Evolutionary conservation across 2,888 invertebrate genomes (phyloP).

Genomic region (Erannis defoliaria): DNA sequence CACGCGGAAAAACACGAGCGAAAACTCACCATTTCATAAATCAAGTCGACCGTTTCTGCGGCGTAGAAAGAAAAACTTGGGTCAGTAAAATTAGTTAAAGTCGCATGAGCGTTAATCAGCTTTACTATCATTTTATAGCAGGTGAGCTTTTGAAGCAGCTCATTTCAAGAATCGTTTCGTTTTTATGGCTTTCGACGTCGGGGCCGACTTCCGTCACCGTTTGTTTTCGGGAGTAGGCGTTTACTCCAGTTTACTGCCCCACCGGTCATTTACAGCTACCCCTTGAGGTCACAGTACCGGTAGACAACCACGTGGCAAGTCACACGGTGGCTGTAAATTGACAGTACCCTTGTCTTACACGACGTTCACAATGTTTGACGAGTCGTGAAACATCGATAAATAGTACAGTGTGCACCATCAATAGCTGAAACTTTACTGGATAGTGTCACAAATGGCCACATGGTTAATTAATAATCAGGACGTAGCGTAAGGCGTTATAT

Average conservation of each 20-base stretch:
- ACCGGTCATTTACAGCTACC: conserved; percentile 24
- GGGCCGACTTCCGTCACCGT: conserved; percentile 38
- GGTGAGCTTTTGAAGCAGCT: conserved; percentile 37
- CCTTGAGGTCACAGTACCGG: conserved; percentile 9
- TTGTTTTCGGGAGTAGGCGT: conserved; percentile 15
- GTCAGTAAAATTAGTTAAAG: conserved; percentile 34
- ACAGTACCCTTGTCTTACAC: conserved; percentile 9
- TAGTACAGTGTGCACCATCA: neutral
- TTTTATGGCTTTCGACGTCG: conserved; percentile 39
- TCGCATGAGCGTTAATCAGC: conserved; percentile 42
- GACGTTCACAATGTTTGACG: conserved; percentile 8
- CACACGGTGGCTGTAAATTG: conserved; percentile 2
- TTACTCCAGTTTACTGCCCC: conserved; percentile 24
- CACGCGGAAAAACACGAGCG: conserved; percentile 12
- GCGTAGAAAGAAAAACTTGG: conserved; percentile 15
- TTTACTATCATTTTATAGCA: conserved; percentile 43
- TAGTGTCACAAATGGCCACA: conserved; percentile 4
- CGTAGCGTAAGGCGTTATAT: neutral
- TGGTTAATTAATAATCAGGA: neutral
- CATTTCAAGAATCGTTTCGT: conserved; percentile 39
- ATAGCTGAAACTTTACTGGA: neutral
- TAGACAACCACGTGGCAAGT: conserved; percentile 8
- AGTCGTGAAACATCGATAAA: conserved; percentile 1
- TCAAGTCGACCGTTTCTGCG: conserved; percentile 23
- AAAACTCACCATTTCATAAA: conserved; percentile 23